A percentile compares a stretch with the other conserved stretches of the same genome.
phyloP scores from a whole-genome alignment of 2,113 vertebrate species.

The Gymnocephalus cernua region DNA sequence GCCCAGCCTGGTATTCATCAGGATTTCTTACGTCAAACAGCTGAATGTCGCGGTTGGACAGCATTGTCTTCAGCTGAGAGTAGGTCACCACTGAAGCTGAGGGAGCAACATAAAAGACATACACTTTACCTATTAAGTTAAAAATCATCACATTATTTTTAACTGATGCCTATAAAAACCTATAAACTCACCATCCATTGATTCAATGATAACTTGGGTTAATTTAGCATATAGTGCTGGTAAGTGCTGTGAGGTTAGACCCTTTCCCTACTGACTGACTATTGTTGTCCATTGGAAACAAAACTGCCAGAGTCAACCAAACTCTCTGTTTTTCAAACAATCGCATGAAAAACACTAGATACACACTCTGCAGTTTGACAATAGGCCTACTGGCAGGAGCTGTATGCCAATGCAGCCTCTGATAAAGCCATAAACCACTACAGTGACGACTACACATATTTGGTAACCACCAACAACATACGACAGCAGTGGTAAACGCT shows the following conservation, averaged over 20 bases:
- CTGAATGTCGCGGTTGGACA: conserved; percentile 67
- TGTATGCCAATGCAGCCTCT: not conserved
- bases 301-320: conserved; percentile 31
- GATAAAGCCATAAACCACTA: not conserved
- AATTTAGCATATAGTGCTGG: not conserved
- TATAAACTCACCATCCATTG: conserved; percentile 38
- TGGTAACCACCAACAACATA: too few species aligned
- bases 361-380: not conserved
- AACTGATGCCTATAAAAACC: not conserved
- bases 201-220: not conserved
- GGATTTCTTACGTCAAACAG: conserved; percentile 83
- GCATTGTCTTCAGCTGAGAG: conserved; percentile 79
- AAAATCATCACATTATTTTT: not conserved
- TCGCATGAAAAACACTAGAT: conserved; percentile 9
- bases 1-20: conserved; percentile 81
- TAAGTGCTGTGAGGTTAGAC: not conserved
- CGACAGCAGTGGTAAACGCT: not conserved
- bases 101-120: not conserved
- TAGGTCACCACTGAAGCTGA: conserved; percentile 77
- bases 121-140: not conserved
- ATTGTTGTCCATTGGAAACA: conserved; percentile 34
- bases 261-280: not conserved
- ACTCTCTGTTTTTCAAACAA: conserved; percentile 27
- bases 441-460: too few species aligned
- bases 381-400: not conserved